Percentiles rank a stretch among this genome's conserved stretches.
Conservation (phyloP, 2,888 invertebrate genomes). For the Galerucella pusilla region DNA sequence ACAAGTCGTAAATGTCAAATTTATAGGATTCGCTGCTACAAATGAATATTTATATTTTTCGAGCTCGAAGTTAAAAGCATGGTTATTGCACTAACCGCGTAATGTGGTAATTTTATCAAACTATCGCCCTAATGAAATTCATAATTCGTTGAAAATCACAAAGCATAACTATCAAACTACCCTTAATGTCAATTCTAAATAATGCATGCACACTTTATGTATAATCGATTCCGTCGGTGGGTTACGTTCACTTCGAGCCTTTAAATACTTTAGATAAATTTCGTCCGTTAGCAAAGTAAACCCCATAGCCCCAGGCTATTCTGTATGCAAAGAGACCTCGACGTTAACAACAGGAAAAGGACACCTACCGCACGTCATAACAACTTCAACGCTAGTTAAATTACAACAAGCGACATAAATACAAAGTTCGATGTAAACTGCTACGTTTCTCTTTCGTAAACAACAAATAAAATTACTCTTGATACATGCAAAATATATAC, state of each 20-base stretch:
- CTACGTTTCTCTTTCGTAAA: background rate
- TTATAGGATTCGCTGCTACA: no score
- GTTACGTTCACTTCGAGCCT: background rate
- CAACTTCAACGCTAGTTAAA: conserved; percentile 36
- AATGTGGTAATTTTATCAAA: background rate
- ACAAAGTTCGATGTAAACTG: background rate
- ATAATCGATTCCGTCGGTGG: conserved; percentile 12
- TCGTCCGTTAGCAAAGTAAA: background rate
- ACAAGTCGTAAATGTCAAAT: no score
- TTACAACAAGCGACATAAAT: conserved; percentile 16
- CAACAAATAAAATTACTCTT: background rate
- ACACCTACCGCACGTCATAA: conserved; percentile 24
- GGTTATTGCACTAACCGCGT: background rate
- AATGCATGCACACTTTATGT: conserved; percentile 12
- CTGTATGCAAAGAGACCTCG: conserved; percentile 26
- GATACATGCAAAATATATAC: background rate
- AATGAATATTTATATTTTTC: no score
- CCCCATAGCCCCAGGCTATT: conserved; percentile 2
- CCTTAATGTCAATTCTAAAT: conserved; percentile 10
- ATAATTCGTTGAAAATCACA: conserved; percentile 5
- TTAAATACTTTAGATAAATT: conserved; percentile 26
- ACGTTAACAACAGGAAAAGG: conserved; percentile 24
- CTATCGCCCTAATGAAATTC: background rate
- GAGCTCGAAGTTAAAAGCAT: no score
- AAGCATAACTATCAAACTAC: conserved; percentile 3